Percentiles rank a stretch among this genome's conserved stretches.
Conservation (phyloP, 2,797 vertebrate genomes). For the Meriones psammophilus region DNA sequence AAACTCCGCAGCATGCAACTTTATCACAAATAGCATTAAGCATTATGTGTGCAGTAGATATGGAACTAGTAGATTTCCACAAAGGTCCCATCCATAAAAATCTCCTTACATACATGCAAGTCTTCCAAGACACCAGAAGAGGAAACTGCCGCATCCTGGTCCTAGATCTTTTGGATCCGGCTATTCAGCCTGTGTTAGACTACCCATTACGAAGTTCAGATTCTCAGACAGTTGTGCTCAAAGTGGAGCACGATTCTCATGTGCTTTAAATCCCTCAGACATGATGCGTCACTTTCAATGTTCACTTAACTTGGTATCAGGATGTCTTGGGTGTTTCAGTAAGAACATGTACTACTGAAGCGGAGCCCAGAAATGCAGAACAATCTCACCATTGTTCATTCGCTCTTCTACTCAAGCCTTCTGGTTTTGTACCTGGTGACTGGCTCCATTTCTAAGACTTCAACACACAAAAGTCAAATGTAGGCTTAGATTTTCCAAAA, state of each 20-base stretch:
- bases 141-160: background rate
- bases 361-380: conserved; percentile 6
- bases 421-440: background rate
- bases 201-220: conserved; percentile 39
- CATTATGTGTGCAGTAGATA: too few relatives aligned
- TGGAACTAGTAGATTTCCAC: too few relatives aligned
- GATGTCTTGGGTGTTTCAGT: background rate
- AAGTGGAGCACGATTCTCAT: background rate
- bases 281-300: conserved; percentile 55
- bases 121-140: background rate
- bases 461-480: background rate
- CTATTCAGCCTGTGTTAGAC: background rate
- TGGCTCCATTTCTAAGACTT: conserved; percentile 28
- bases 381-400: background rate
- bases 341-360: conserved; percentile 18
- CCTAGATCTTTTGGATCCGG: background rate
- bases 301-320: conserved; percentile 37
- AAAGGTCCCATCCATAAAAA: background rate
- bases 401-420: background rate
- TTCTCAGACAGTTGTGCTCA: conserved; percentile 25
- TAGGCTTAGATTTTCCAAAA: too few relatives aligned
- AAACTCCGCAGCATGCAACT: background rate
- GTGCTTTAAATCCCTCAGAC: conserved; percentile 14
- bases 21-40: background rate
- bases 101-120: background rate